Percentiles rank a stretch among this genome's conserved stretches.
phyloP scores from a whole-genome alignment of 92 coral and sea anemone genomes.

The Palythoa heliodiscus region DNA sequence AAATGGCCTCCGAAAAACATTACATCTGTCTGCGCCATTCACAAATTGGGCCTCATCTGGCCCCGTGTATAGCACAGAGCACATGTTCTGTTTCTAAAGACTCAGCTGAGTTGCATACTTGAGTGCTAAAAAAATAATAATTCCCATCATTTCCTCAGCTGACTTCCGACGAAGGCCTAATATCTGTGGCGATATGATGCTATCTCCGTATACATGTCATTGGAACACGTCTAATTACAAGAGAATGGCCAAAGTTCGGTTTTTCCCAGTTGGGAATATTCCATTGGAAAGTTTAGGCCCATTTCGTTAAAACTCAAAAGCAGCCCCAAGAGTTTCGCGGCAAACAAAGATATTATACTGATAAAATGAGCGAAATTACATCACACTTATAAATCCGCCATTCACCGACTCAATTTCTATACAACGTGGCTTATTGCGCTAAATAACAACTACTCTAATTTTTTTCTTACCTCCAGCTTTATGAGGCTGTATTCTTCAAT shows the following conservation, averaged over 20 bases:
- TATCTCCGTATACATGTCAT: slow-evolving; percentile 32
- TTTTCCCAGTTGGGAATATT: slow-evolving; percentile 36
- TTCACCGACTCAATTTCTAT: slow-evolving; percentile 27
- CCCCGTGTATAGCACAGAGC: slow-evolving; percentile 30
- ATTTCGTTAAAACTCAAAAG: background rate
- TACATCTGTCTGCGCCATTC: slow-evolving; percentile 26
- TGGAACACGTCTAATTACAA: slow-evolving; percentile 38
- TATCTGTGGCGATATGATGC: slow-evolving; percentile 32
- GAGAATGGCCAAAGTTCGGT: slow-evolving; percentile 21
- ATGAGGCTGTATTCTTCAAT: slow-evolving; percentile 9
- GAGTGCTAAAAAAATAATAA: slow-evolving; percentile 35
- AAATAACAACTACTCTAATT: slow-evolving; percentile 1
- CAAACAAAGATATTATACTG: slow-evolving; percentile 16
- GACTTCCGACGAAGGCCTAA: slow-evolving; percentile 45
- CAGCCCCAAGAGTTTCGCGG: slow-evolving; percentile 7
- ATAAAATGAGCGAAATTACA: slow-evolving; percentile 38
- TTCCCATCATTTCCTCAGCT: slow-evolving; percentile 44
- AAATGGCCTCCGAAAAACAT: slow-evolving; percentile 37
- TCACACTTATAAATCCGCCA: slow-evolving; percentile 36
- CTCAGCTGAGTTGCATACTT: background rate
- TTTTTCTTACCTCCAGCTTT: slow-evolving; percentile 26
- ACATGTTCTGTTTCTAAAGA: slow-evolving; percentile 31
- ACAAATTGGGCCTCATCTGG: slow-evolving; percentile 35
- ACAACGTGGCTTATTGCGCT: slow-evolving; percentile 44
- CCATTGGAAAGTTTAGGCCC: slow-evolving; percentile 6